Percentiles rank a stretch among this genome's conserved stretches.
phyloP scores from a whole-genome alignment of 2,888 invertebrate genomes.

The Lochmaea crataegi region DNA sequence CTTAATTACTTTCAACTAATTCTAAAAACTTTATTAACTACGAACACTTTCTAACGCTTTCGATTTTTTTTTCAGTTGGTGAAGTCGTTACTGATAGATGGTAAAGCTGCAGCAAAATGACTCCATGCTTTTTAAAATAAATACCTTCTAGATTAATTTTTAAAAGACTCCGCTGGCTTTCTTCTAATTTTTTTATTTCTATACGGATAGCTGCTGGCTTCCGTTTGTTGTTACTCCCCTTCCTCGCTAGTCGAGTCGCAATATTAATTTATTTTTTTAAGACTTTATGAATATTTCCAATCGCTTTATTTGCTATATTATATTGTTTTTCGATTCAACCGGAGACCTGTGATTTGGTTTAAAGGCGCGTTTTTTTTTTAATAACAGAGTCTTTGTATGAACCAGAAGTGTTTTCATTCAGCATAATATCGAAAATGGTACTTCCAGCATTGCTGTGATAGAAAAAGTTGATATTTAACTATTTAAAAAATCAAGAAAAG shows the following conservation, averaged over 20 bases:
- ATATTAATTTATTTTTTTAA: constrained; percentile 47
- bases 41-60: constrained; percentile 35
- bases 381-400: constrained; percentile 40
- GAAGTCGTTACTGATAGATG: constrained; percentile 79
- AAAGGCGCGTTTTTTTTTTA: constrained; percentile 51
- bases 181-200: constrained; percentile 47
- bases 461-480: neutral
- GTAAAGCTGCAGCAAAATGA: constrained; percentile 63
- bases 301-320: constrained; percentile 38
- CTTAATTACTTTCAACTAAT: neutral
- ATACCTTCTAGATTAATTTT: constrained; percentile 48
- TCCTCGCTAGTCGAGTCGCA: constrained; percentile 47
- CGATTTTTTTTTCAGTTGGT: constrained; percentile 72
- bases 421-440: neutral
- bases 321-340: constrained; percentile 50
- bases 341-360: constrained; percentile 61
- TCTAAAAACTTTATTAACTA: constrained; percentile 4
- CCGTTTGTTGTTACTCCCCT: constrained; percentile 39
- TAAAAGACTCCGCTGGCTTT: constrained; percentile 56
- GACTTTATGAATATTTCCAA: constrained; percentile 40
- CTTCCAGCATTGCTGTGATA: constrained; percentile 15
- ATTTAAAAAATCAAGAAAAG: neutral
- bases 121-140: constrained; percentile 52
- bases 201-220: constrained; percentile 35
- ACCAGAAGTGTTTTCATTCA: constrained; percentile 11